phyloP scores from a whole-genome alignment of 1,140 invertebrate species.

The Halyomorpha halys region DNA sequence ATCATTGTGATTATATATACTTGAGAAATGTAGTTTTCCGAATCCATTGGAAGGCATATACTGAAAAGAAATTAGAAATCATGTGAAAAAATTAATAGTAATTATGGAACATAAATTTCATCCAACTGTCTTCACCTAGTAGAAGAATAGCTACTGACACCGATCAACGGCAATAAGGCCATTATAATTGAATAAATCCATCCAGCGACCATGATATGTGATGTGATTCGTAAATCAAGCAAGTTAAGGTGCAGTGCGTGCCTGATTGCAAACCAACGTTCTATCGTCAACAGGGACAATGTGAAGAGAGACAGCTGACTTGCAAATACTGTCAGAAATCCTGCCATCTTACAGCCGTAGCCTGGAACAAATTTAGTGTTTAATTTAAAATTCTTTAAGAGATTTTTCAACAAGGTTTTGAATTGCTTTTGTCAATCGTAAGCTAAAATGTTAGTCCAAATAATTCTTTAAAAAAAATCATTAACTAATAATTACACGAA shows the following conservation, averaged over 20 bases:
- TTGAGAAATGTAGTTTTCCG: conserved; percentile 34
- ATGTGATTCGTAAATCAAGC: conserved; percentile 43
- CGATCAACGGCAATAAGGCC: conserved; percentile 46
- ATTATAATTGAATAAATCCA: conserved; percentile 46
- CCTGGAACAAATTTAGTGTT: conserved; percentile 26
- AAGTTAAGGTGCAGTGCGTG: conserved; percentile 51
- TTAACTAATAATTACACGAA: too few species aligned
- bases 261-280: conserved; percentile 53
- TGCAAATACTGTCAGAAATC: conserved; percentile 55
- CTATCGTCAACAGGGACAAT: conserved; percentile 51
- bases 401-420: too few species aligned
- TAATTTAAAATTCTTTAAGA: background rate
- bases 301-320: conserved; percentile 56
- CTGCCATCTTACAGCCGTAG: conserved; percentile 49
- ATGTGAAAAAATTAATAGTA: background rate
- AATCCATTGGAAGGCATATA: conserved; percentile 42
- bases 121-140: conserved; percentile 35
- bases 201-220: conserved; percentile 43
- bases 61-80: conserved; percentile 31
- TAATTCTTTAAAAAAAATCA: too few species aligned
- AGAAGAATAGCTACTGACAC: conserved; percentile 45
- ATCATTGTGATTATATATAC: conserved; percentile 61
- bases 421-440: too few species aligned
- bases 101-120: background rate
- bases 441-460: too few species aligned